Percentiles rank a stretch among this genome's conserved stretches.
Conservation (phyloP, 2,113 vertebrate genomes). For the Ictidomys tridecemlineatus region DNA sequence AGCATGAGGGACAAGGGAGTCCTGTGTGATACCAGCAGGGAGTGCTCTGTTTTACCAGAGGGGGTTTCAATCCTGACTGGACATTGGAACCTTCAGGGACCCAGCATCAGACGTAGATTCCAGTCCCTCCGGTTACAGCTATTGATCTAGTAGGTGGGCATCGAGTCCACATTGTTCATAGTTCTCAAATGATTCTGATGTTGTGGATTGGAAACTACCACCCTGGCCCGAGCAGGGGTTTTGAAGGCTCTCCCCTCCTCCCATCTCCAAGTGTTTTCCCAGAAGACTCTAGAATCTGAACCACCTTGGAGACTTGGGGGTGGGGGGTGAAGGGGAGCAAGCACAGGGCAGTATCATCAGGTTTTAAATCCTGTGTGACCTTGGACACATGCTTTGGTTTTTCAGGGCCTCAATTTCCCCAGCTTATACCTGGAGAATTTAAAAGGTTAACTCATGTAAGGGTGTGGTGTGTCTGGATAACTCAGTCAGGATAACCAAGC, state of each 20-base stretch:
- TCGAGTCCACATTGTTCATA: not conserved
- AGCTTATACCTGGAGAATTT: not conserved
- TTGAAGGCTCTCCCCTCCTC: not conserved
- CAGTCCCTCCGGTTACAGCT: not conserved
- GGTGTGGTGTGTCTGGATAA: not conserved
- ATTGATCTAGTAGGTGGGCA: not conserved
- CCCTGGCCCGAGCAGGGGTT: not conserved
- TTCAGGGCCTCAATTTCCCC: not conserved
- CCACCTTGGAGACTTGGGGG: not conserved
- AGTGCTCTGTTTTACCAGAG: not conserved
- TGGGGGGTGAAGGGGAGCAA: not conserved
- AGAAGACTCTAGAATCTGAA: not conserved
- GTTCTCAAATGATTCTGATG: not conserved
- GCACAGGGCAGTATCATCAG: too few relatives aligned
- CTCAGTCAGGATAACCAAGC: not conserved
- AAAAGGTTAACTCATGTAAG: not conserved
- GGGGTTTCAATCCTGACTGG: not conserved
- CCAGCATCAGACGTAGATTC: too few relatives aligned
- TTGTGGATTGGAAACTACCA: too few relatives aligned
- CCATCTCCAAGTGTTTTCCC: not conserved
- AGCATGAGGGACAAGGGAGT: not conserved
- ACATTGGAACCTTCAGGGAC: not conserved
- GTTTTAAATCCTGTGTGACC: not conserved
- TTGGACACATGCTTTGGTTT: not conserved
- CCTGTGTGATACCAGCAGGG: not conserved